phyloP scores from a whole-genome alignment of 1,140 invertebrate species.

The Hyles vespertilio region DNA sequence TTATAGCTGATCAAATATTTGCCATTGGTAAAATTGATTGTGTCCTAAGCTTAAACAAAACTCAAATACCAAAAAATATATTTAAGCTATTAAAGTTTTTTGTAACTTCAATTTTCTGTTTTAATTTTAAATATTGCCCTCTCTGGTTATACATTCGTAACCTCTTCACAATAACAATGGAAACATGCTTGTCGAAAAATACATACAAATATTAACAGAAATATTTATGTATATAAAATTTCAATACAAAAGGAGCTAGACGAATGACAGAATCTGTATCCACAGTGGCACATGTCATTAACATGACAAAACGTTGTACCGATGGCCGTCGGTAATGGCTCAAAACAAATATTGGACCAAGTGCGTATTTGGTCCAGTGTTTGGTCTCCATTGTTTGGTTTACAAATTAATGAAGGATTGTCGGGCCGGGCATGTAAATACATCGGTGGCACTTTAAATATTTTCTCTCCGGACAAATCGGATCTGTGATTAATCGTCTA shows the following conservation, averaged over 20 bases:
- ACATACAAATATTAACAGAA: not conserved
- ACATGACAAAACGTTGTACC: constrained; percentile 61
- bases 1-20: no score
- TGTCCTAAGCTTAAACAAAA: no score
- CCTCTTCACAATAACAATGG: no score
- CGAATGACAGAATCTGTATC: constrained; percentile 32
- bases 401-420: constrained; percentile 68
- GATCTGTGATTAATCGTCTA: not conserved
- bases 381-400: constrained; percentile 49
- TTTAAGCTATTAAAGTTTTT: no score
- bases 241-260: constrained; percentile 20
- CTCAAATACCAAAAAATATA: no score
- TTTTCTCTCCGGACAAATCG: not conserved
- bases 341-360: constrained; percentile 70
- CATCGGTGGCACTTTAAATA: constrained; percentile 7
- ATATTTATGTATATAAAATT: constrained; percentile 2
- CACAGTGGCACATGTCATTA: constrained; percentile 59
- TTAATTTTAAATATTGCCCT: no score
- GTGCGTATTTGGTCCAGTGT: constrained; percentile 61
- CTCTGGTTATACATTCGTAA: no score
- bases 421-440: constrained; percentile 38
- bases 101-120: no score
- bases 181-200: no score
- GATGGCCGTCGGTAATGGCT: constrained; percentile 67
- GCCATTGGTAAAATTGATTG: no score